Evolutionary conservation across 2,888 invertebrate species (phyloP).

Genomic region (Cabera pusaria): DNA sequence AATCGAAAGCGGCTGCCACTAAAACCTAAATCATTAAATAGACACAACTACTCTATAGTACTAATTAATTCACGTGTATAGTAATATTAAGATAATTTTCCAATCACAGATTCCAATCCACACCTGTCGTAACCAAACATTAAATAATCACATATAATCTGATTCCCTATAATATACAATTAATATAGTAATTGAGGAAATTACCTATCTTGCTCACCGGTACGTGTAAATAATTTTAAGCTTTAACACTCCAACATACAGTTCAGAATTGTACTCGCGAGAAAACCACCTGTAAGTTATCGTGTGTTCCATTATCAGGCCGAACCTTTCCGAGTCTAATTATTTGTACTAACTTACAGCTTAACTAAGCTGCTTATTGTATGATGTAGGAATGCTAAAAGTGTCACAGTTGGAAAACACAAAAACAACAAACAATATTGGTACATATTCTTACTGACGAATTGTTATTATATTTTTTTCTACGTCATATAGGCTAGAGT

Average conservation of each 20-base stretch:
- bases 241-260: neutral
- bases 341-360: constrained; percentile 56
- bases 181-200: constrained; percentile 13
- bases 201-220: neutral
- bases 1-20: no score
- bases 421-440: neutral
- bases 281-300: constrained; percentile 30
- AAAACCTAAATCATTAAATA: no score
- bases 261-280: neutral
- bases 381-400: no score
- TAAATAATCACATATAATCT: constrained; percentile 12
- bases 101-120: no score
- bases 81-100: no score
- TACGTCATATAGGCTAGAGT: no score
- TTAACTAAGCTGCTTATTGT: constrained; percentile 50
- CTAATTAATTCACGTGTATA: no score
- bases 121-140: neutral
- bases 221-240: neutral
- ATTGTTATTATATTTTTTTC: constrained; percentile 7
- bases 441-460: neutral
- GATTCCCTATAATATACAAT: constrained; percentile 10
- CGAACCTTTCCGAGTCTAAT: constrained; percentile 48
- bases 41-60: no score
- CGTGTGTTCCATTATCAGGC: constrained; percentile 35
- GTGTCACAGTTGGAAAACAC: no score